These are phyloP conservation scores for Perca flavescens DNA, from an alignment of 2,113 vertebrate species.

Conservation along the genomic window DNA sequence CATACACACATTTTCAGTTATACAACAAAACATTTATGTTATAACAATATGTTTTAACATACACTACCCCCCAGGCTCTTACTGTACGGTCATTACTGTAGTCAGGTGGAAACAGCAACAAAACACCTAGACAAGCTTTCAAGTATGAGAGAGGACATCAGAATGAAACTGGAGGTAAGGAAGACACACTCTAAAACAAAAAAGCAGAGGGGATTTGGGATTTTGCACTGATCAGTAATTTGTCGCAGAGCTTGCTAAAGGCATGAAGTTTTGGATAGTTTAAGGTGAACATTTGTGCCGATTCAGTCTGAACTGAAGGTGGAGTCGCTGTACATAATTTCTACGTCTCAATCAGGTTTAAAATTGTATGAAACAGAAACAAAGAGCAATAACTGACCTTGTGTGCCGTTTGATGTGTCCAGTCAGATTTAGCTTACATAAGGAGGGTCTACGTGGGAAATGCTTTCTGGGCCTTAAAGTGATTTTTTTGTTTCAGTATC, in stretches of 20 bases:
- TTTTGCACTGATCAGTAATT: neutral
- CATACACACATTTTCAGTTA: neutral
- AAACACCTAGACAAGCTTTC: slow-evolving; percentile 89
- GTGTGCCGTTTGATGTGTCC: neutral
- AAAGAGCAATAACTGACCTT: neutral
- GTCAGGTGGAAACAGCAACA: slow-evolving; percentile 90
- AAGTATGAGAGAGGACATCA: slow-evolving; percentile 84
- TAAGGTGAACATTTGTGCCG: neutral
- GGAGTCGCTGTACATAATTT: neutral
- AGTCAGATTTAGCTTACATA: neutral
- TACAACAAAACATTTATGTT: neutral
- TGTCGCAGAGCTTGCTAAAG: neutral
- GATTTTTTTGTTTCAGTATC: neutral
- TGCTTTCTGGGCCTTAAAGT: neutral
- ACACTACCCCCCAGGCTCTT: slow-evolving; percentile 83
- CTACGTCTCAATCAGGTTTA: neutral
- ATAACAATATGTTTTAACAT: neutral
- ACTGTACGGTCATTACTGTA: slow-evolving; percentile 92
- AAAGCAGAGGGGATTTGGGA: neutral
- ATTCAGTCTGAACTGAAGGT: neutral
- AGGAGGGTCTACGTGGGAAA: neutral
- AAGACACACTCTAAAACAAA: neutral
- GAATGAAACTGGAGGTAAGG: slow-evolving; percentile 92
- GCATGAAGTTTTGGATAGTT: neutral
- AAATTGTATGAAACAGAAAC: neutral